These are phyloP conservation scores for Pinna nobilis DNA, from an alignment of 1,140 invertebrate species.

Conservation along the genomic window DNA sequence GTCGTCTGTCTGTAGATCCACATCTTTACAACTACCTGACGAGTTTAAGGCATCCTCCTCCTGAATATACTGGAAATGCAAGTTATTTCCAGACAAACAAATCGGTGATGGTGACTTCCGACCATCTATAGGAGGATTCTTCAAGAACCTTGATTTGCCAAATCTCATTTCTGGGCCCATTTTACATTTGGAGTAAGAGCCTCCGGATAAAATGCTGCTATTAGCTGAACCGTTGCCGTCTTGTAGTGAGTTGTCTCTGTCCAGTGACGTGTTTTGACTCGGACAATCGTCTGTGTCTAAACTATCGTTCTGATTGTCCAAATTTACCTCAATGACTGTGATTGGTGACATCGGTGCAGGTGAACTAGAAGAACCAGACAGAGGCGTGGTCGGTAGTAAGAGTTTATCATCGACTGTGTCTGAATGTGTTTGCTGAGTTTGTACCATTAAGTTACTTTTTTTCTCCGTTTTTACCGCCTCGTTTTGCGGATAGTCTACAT, in stretches of 20 bases:
- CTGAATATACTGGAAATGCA: background rate
- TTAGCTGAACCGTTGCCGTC: background rate
- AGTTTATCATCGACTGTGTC: constrained; percentile 32
- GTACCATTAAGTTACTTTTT: background rate
- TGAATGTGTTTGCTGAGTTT: constrained; percentile 7
- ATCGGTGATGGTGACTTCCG: background rate
- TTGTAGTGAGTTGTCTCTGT: constrained; percentile 1
- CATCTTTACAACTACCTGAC: constrained; percentile 3
- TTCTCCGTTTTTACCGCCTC: background rate
- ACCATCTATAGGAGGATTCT: background rate
- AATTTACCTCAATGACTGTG: constrained; percentile 67
- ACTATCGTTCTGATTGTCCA: constrained; percentile 69
- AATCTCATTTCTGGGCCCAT: too few relatives aligned
- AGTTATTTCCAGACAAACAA: background rate
- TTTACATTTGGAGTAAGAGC: background rate
- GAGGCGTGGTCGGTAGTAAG: constrained; percentile 44
- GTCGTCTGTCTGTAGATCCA: constrained; percentile 55
- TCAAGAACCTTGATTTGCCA: too few relatives aligned
- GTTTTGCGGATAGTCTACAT: too few relatives aligned
- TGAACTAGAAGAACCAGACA: constrained; percentile 51
- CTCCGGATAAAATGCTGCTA: background rate
- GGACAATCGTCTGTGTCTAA: constrained; percentile 56
- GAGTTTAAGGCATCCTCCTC: too few relatives aligned
- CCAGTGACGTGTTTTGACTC: constrained; percentile 4
- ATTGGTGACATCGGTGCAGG: constrained; percentile 62